Conservation (phyloP, 2,797 vertebrate genomes). For the Lycodopsis pacificus region DNA sequence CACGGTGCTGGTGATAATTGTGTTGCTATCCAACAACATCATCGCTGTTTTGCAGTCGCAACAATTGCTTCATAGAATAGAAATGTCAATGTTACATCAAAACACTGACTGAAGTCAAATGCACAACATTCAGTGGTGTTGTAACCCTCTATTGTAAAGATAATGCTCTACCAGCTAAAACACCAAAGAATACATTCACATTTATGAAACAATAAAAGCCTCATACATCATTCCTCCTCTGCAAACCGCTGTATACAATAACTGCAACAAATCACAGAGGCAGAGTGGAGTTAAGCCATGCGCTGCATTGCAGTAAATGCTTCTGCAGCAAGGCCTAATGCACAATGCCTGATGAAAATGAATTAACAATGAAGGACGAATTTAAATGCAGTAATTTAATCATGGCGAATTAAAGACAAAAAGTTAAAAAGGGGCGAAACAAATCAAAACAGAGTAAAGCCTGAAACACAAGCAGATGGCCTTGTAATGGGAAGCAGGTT, state of each 20-base stretch:
- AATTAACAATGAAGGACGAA: conserved; percentile 64
- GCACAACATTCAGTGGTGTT: conserved; percentile 16
- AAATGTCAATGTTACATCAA: conserved; percentile 12
- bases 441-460: conserved; percentile 81
- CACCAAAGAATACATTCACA: conserved; percentile 26
- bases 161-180: conserved; percentile 26
- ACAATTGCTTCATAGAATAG: conserved; percentile 22
- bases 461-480: conserved; percentile 82
- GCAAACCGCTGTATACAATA: conserved; percentile 48
- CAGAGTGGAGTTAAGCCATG: conserved; percentile 42
- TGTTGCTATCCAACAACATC: conserved; percentile 10
- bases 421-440: conserved; percentile 70
- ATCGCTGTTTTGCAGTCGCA: conserved; percentile 31
- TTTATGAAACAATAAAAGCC: conserved; percentile 47
- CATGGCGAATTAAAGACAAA: conserved; percentile 63
- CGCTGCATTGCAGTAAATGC: conserved; percentile 42
- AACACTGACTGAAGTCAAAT: conserved; percentile 35
- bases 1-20: conserved; percentile 5
- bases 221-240: conserved; percentile 53
- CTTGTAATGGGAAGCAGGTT: conserved; percentile 83
- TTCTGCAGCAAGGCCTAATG: conserved; percentile 40
- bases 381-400: conserved; percentile 74
- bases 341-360: conserved; percentile 68
- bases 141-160: conserved; percentile 25
- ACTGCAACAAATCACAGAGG: conserved; percentile 55